Percentiles rank a stretch among this genome's conserved stretches.
Evolutionary conservation across 2,113 vertebrate genomes (phyloP).

Genomic region (Rynchops niger): DNA sequence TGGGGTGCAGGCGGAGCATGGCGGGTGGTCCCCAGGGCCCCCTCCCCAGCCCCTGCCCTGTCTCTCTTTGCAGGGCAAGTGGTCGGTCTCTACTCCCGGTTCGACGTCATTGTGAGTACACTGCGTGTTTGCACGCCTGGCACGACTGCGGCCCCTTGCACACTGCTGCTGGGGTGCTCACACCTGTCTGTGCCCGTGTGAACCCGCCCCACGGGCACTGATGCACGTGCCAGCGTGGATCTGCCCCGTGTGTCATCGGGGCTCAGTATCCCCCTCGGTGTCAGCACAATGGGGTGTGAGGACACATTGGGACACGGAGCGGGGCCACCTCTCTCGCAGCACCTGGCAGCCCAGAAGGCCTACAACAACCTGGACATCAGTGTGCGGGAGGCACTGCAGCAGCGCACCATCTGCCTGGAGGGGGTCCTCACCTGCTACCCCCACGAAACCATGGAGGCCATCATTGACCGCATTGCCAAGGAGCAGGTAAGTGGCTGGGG

Average conservation of each 20-base stretch:
- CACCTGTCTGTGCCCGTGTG: fast-evolving
- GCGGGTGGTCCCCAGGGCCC: background rate
- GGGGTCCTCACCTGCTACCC: conserved; percentile 91
- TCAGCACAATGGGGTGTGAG: background rate
- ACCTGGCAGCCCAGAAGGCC: conserved; percentile 90
- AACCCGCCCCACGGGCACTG: fast-evolving
- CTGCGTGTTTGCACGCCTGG: fast-evolving
- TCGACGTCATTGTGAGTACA: conserved; percentile 94
- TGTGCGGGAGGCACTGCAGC: conserved; percentile 81
- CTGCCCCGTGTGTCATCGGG: background rate
- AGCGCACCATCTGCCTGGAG: conserved; percentile 80
- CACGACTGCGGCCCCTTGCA: background rate
- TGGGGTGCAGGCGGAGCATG: background rate
- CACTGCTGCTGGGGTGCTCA: background rate
- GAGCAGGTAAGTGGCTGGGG: conserved; percentile 77
- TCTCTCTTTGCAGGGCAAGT: conserved; percentile 81
- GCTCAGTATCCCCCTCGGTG: background rate
- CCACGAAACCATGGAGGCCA: conserved; percentile 83
- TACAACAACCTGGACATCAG: conserved; percentile 92
- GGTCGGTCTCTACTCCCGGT: conserved; percentile 92
- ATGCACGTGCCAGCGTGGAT: fast-evolving
- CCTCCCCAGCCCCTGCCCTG: background rate
- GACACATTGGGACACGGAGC: fast-evolving
- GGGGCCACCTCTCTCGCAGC: conserved; percentile 37
- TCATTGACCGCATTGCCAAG: conserved; percentile 85